These are phyloP conservation scores for Cephalopholis sonnerati DNA, from an alignment of 2,113 vertebrate species.

Conservation along the genomic window DNA sequence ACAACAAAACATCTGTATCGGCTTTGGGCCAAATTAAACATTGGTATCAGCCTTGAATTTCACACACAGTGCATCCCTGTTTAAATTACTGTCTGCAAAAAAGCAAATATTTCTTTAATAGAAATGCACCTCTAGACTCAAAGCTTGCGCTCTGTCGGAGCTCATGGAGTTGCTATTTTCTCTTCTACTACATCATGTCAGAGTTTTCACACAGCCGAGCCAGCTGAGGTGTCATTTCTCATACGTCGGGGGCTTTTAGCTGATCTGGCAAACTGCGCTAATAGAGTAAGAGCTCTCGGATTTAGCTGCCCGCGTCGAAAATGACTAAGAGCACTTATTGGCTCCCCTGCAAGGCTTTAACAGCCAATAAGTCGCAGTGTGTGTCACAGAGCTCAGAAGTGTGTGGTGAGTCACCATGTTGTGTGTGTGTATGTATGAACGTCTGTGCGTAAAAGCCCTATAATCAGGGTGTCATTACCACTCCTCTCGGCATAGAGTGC, in stretches of 20 bases:
- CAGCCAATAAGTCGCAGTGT: conserved; percentile 28
- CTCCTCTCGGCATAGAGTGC: conserved; percentile 15
- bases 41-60: too few relatives aligned
- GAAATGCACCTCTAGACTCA: neutral
- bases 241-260: conserved; percentile 2
- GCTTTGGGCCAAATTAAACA: too few relatives aligned
- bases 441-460: conserved; percentile 32
- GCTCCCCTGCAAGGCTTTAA: conserved; percentile 23
- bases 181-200: neutral
- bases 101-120: neutral
- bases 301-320: neutral
- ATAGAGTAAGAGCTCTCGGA: conserved; percentile 26
- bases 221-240: neutral
- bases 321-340: conserved; percentile 32
- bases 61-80: too few relatives aligned
- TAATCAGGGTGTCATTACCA: conserved; percentile 53
- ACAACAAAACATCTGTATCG: too few relatives aligned
- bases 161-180: neutral
- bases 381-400: conserved; percentile 15
- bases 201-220: neutral
- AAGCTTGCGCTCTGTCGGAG: neutral
- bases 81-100: neutral
- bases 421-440: conserved; percentile 19
- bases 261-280: conserved; percentile 22
- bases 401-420: conserved; percentile 48